These are phyloP conservation scores for Chlorops oryzae DNA, from an alignment of 1,140 invertebrate species.

Conservation along the genomic window DNA sequence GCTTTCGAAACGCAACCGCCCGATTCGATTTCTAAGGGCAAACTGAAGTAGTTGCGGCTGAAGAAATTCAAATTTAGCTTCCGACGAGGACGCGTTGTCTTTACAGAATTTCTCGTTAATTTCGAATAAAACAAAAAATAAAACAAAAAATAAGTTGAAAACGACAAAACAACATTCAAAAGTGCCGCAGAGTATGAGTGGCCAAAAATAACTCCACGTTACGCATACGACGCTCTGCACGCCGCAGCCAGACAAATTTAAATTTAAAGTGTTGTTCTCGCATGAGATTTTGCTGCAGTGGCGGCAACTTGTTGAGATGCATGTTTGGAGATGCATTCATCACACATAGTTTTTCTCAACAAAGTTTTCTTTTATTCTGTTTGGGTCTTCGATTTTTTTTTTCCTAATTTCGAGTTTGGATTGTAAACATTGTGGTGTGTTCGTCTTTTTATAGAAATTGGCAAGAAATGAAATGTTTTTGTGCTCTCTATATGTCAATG, in stretches of 20 bases:
- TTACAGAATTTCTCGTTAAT: not conserved
- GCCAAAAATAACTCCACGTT: conserved; percentile 17
- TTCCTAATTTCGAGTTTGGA: too few species aligned
- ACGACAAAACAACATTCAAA: not conserved
- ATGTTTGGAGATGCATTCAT: too few species aligned
- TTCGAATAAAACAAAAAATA: conserved; percentile 2
- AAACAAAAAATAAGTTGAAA: not conserved
- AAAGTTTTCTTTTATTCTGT: too few species aligned
- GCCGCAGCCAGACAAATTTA: not conserved
- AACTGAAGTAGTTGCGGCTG: conserved; percentile 5
- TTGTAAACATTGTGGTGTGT: too few species aligned
- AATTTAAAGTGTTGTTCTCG: not conserved
- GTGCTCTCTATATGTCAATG: too few species aligned
- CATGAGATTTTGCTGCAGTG: not conserved
- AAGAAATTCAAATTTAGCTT: not conserved
- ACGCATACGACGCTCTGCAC: conserved; percentile 14
- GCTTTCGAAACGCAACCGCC: conserved; percentile 3
- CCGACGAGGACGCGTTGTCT: not conserved
- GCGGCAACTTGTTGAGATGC: not conserved
- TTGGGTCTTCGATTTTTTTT: too few species aligned
- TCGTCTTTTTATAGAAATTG: too few species aligned
- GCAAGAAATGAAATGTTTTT: too few species aligned
- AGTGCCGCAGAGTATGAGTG: conserved; percentile 3
- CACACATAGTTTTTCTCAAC: conserved; percentile 8
- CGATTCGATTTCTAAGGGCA: conserved; percentile 7